Base-by-base conservation (phyloP, 2,888 invertebrate genomes). In the Brenthis hecate region DNA sequence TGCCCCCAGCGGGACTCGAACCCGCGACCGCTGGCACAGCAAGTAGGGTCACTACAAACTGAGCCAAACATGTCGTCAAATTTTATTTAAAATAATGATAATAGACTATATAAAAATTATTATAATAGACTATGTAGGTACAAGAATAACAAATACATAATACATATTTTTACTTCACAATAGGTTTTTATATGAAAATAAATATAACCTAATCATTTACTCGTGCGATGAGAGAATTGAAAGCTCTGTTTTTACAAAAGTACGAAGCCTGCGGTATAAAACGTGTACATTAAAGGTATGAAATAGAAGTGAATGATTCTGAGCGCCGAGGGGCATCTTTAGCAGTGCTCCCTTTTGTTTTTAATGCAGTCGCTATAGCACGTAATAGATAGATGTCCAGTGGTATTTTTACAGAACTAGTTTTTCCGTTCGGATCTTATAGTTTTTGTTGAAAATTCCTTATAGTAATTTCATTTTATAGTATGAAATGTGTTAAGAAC, bases 301-400 rank as follows among this genome's bases (percentile, higher is more conserved):
- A 48, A 70, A 66, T 51, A 66, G 58, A 65, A 65, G 67, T 67
- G 60, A 70, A 68, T 67, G 55, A 58, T 60, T 65, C 56, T 56
- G 28, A 57, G 57, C 56, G 67, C 63, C 57, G 56, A 50, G 62
- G 66, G 67, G 67, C 67, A 68, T 65, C 57, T 68, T 65, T 58
- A 58, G 50, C 50, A 32, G 62, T 11, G 53, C 43, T 47, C 57
- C 36, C 19, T 62, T 55, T 50, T 65, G 14, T 65, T 65, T 65
- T 65, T 56, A 62, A 62, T 62, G 62, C 54, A 53, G 43, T 62
- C 53, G 43, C 43, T 62, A 43, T 19, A 54, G 54, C n/a, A 16
- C 19, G 23, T 43, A 54, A 62, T 62, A 43, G 36, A 53, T 62
- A 54, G 43, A 53, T 19, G 47, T 47, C 62, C 23, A 53, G 14